Conservation (phyloP, 2,888 invertebrate species). For the Mesochorus sp. region DNA sequence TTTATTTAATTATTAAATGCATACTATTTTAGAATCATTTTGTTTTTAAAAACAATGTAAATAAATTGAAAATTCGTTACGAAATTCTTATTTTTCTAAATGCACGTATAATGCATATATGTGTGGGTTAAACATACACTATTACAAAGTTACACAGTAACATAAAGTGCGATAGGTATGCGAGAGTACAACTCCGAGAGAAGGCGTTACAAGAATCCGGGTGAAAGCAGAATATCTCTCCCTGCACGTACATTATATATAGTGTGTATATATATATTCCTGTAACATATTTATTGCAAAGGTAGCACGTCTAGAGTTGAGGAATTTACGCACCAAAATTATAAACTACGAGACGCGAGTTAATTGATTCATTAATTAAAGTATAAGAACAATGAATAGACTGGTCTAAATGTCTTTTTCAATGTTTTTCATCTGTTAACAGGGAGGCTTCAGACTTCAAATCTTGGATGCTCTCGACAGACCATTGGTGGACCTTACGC, state of each 20-base stretch:
- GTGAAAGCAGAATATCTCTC: slow-evolving; percentile 62
- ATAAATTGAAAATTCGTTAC: too few relatives aligned
- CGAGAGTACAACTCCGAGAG: slow-evolving; percentile 52
- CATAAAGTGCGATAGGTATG: slow-evolving; percentile 58
- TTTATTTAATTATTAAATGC: too few relatives aligned
- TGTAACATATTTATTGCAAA: slow-evolving; percentile 31
- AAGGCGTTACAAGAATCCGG: slow-evolving; percentile 62
- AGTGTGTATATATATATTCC: slow-evolving; percentile 35
- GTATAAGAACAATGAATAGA: background rate
- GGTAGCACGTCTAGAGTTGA: slow-evolving; percentile 16
- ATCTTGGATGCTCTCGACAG: slow-evolving; percentile 93
- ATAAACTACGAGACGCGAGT: background rate
- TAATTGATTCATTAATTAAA: slow-evolving; percentile 15
- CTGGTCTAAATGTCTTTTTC: background rate
- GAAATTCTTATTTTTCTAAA: slow-evolving; percentile 17
- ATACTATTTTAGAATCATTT: too few relatives aligned
- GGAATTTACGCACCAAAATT: slow-evolving; percentile 32
- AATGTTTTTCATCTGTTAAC: slow-evolving; percentile 78
- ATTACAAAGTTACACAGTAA: background rate
- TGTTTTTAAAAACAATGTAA: too few relatives aligned
- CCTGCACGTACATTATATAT: slow-evolving; percentile 14
- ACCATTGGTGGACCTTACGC: slow-evolving; percentile 92
- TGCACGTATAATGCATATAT: background rate
- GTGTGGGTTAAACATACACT: slow-evolving; percentile 49
- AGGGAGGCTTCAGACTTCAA: slow-evolving; percentile 96